Conservation (phyloP, 2,888 invertebrate genomes). For the Synergus laeviventris region DNA sequence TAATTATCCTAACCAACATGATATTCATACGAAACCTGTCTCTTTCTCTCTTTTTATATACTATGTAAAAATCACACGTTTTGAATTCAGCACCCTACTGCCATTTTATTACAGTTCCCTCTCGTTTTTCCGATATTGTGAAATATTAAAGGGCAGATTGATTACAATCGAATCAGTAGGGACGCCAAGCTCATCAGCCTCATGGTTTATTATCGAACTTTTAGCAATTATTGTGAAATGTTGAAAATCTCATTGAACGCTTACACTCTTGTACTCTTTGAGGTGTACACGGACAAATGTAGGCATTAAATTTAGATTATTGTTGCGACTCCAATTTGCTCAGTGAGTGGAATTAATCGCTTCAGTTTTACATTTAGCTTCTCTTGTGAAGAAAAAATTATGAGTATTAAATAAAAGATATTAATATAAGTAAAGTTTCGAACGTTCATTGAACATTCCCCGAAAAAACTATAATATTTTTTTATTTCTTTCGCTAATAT, state of each 20-base stretch:
- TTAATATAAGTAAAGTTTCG: no score
- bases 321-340: conserved; percentile 2
- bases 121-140: conserved; percentile 8
- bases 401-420: background rate
- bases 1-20: conserved; percentile 48
- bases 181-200: conserved; percentile 24
- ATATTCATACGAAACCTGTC: background rate
- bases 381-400: background rate
- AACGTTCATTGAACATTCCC: no score
- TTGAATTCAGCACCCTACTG: background rate
- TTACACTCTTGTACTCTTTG: conserved; percentile 20
- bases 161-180: conserved; percentile 30
- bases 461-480: no score
- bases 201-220: conserved; percentile 26
- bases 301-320: conserved; percentile 8
- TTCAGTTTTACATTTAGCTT: background rate
- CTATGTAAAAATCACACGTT: background rate
- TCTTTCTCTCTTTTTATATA: background rate
- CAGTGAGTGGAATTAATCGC: background rate
- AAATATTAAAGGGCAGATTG: conserved; percentile 25
- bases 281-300: background rate
- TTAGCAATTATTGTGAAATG: conserved; percentile 32
- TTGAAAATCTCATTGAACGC: conserved; percentile 18
- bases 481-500: no score
- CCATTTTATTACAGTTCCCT: background rate